Evolutionary conservation across 2,113 vertebrate genomes (phyloP).

Genomic region (Semnopithecus entellus): DNA sequence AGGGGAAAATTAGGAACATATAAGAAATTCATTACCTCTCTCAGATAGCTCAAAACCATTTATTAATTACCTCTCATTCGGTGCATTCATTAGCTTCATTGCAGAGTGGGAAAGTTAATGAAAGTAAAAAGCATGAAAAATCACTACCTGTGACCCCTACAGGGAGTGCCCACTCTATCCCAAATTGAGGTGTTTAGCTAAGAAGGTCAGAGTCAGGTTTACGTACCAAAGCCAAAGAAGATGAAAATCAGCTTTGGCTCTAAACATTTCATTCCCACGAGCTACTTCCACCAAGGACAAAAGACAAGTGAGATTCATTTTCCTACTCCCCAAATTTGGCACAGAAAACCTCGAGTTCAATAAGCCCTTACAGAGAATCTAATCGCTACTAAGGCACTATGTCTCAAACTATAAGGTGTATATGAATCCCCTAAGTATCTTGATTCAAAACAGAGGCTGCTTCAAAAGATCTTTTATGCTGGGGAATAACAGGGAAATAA

Average conservation of each 20-base stretch:
- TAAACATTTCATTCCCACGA: fast-evolving
- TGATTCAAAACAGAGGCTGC: too few species aligned
- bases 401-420: fast-evolving
- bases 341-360: not conserved
- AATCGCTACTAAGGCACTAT: fast-evolving
- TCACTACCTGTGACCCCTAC: not conserved
- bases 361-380: not conserved
- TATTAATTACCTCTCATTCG: not conserved
- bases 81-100: not conserved
- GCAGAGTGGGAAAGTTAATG: fast-evolving
- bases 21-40: not conserved
- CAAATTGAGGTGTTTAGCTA: not conserved
- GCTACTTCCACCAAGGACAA: not conserved
- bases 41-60: not conserved
- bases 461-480: fast-evolving
- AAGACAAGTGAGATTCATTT: fast-evolving
- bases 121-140: fast-evolving
- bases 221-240: not conserved
- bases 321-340: fast-evolving
- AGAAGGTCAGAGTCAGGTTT: not conserved
- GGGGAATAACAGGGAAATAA: fast-evolving
- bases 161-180: fast-evolving
- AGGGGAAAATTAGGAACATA: not conserved
- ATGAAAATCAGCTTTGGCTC: not conserved
- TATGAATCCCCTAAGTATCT: fast-evolving